Base-by-base conservation (phyloP, 2,888 invertebrate genomes). In the Strigamia transsilvanica region DNA sequence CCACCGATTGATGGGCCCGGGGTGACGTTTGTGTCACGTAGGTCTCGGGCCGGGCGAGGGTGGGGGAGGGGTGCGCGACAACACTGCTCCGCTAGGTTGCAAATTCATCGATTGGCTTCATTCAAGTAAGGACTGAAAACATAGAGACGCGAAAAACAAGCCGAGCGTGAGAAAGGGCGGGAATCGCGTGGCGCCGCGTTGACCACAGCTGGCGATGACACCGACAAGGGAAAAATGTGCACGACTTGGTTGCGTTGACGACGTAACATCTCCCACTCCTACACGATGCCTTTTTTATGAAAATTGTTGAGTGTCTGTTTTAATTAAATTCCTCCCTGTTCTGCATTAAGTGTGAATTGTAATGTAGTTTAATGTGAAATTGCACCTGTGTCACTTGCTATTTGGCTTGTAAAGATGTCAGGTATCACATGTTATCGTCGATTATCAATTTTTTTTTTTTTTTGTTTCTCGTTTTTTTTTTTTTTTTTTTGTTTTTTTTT, bases 91-190 rank as follows among this genome's bases (percentile, higher is more conserved):
- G 6, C 73, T 73, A 12, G 73, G 73, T 15, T 73, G 27, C 73
- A 27, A 51, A 73, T 73, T 73, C 73, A 73, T 73, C 73, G 73
- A 73, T 73, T 73, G 73, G 73, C 73, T 73, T 32, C 32, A 73
- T 73, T 73, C 27, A 73, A 73, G 27, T 73, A 32, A 12, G 73
- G 73, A 73, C 73, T 73, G 73, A 73, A 73, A 73, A 73, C 73
- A 73, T 73, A 73, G 73, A 73, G 73, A 56, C 73, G 73, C 73
- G 73, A 73, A 73, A 73, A 73, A 73, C 73, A 73, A 73, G 73
- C 73, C 73, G 73, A 73, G 73, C 73, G 73, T 73, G 73, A 73
- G 73, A 73, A 73, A 73, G 73, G 73, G 73, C 73, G 73, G 73
- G 73, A 73, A 73, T 73, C 23, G 73, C 73, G 73, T 73, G 73